Base-by-base conservation (phyloP, 2,888 invertebrate genomes). In the Fragum whitleyi region DNA sequence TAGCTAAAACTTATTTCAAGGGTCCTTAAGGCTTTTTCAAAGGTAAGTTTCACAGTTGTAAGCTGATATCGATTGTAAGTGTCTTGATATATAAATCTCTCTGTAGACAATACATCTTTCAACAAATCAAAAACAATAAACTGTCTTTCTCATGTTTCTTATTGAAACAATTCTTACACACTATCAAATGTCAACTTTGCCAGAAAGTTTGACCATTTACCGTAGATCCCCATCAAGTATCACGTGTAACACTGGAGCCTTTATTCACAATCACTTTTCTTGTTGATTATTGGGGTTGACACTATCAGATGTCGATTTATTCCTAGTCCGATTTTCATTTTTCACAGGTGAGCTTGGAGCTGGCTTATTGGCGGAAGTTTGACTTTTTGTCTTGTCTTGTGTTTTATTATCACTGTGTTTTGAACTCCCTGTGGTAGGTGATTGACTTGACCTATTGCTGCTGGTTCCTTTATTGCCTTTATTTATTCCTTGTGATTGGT, bases 401-500 rank as follows among this genome's bases (percentile, higher is more conserved):
- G 84, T 61, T 75, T 82, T 85, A 77, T 39, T 79, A 57, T 85
- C 85, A 77, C 77, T 75, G 53, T 72, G 73, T 77, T 85, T 85
- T 65, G 57, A 77, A 62, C 68, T 76, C 47, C 59, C 65, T 32
- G 65, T 36, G 29, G 75, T 57, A 51, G 78, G 39, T 78, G 83
- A 83, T 62, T 81, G 79, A 79, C 79, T 81, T 67, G 83, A 59
- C 77, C 80, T 81, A 84, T 42, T 76, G 75, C 76, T 65, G 65
- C 42, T 36, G 21, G 39, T 21, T 7, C 42, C 65, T 26, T 26
- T 65, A 36, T 36, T 65, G 11, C 42, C 65, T 36, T 42, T 42
- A 6, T 36, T 65, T 14, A 73, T 47, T 70, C 29, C 26, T 59
- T 78, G 72, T 68, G 78, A 78, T 74, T 78, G 73, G 78, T 47